These are phyloP conservation scores for Tachystola acroxantha DNA, from an alignment of 2,888 invertebrate genomes.

Conservation along the genomic window DNA sequence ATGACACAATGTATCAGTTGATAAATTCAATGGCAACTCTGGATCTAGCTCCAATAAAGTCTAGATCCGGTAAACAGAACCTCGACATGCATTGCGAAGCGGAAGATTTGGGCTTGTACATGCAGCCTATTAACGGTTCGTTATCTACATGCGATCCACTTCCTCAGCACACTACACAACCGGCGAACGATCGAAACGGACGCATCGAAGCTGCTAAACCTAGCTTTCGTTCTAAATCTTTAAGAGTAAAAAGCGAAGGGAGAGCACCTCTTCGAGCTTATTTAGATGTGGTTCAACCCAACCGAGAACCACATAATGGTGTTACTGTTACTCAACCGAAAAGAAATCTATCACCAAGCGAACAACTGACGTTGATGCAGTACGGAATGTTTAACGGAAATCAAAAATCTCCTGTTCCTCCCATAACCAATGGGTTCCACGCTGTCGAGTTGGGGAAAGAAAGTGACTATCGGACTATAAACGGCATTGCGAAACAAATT, in stretches of 20 bases:
- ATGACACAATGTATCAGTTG: slow-evolving; percentile 60
- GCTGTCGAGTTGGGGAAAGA: slow-evolving; percentile 55
- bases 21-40: slow-evolving; percentile 71
- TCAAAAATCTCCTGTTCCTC: slow-evolving; percentile 41
- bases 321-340: slow-evolving; percentile 75
- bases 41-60: slow-evolving; percentile 59
- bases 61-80: slow-evolving; percentile 52
- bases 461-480: slow-evolving; percentile 71
- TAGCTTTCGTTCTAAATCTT: slow-evolving; percentile 73
- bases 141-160: slow-evolving; percentile 68
- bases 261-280: slow-evolving; percentile 63
- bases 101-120: slow-evolving; percentile 70
- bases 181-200: slow-evolving; percentile 57
- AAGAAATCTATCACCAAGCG: slow-evolving; percentile 71
- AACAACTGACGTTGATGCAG: slow-evolving; percentile 72
- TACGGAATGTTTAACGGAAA: slow-evolving; percentile 61
- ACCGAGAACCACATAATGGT: slow-evolving; percentile 47
- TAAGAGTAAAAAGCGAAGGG: slow-evolving; percentile 73
- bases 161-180: slow-evolving; percentile 62
- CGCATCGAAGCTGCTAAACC: slow-evolving; percentile 61
- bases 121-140: slow-evolving; percentile 63
- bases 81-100: slow-evolving; percentile 52
- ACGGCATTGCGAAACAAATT: slow-evolving; percentile 58
- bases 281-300: slow-evolving; percentile 49
- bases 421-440: slow-evolving; percentile 50